Percentiles rank a stretch among this genome's conserved stretches.
Conservation (phyloP, 2,797 vertebrate genomes). For the Danio albolineatus region DNA sequence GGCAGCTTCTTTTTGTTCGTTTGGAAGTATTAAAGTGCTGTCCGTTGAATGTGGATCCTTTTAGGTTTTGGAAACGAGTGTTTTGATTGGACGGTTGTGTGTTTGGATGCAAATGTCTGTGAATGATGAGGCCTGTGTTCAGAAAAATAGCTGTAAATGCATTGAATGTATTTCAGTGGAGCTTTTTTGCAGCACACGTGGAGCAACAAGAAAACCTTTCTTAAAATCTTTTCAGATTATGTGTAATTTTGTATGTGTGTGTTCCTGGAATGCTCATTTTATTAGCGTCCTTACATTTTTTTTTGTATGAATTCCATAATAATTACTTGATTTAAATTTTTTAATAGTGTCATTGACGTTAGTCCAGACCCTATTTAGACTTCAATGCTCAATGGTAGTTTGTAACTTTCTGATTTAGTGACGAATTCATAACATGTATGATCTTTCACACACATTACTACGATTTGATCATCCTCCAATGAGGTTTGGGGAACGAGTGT, state of each 20-base stretch:
- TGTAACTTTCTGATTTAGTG: no score
- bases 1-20: slow-evolving; percentile 3
- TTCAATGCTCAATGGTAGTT: no score
- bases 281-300: no score
- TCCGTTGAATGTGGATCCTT: not conserved
- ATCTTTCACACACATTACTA: no score
- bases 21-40: not conserved
- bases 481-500: no score
- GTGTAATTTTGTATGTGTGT: not conserved
- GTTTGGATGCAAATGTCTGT: not conserved
- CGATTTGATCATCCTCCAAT: no score
- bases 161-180: slow-evolving; percentile 37
- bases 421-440: no score
- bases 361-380: no score
- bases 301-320: no score
- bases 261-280: not conserved
- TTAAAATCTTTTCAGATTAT: not conserved
- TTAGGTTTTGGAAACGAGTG: not conserved
- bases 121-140: slow-evolving; percentile 6
- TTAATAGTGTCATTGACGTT: no score
- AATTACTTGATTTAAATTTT: no score
- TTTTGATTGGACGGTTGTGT: not conserved
- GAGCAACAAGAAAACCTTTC: not conserved
- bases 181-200: slow-evolving; percentile 17
- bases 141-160: not conserved